Conservation (phyloP, 2,797 vertebrate species). For the Characodon lateralis region DNA sequence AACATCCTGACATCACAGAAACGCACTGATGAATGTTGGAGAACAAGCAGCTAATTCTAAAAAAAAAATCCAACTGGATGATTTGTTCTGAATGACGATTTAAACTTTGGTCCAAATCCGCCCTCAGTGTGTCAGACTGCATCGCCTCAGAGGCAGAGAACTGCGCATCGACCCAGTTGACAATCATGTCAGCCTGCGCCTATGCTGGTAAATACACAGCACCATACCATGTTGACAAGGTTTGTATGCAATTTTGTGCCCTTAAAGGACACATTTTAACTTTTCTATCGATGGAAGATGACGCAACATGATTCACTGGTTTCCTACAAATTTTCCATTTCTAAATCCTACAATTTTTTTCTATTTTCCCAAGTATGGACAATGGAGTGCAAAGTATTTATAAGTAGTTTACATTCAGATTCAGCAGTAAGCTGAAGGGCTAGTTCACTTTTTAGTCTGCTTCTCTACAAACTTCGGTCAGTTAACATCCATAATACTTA, state of each 20-base stretch:
- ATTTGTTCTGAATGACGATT: not conserved
- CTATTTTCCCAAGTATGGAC: not conserved
- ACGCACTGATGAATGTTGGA: slow-evolving; percentile 14
- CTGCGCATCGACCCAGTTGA: not conserved
- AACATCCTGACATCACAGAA: slow-evolving; percentile 88
- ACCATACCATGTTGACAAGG: not conserved
- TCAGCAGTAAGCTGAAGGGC: not conserved
- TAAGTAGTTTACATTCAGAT: not conserved
- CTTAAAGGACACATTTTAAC: not conserved
- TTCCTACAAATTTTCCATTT: not conserved
- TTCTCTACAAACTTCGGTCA: not conserved
- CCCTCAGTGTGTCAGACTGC: not conserved
- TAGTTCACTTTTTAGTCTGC: not conserved
- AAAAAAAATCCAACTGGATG: no score
- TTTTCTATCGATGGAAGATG: not conserved
- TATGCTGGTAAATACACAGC: not conserved
- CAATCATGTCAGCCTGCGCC: not conserved
- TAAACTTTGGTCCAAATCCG: not conserved
- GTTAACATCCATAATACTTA: not conserved
- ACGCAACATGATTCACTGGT: not conserved
- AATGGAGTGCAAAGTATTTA: not conserved
- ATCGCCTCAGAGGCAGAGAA: not conserved
- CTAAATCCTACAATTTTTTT: not conserved
- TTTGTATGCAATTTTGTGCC: not conserved
- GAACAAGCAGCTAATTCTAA: not conserved